Base-by-base conservation (phyloP, 2,113 vertebrate species). In the Cyprinodon variegatus region DNA sequence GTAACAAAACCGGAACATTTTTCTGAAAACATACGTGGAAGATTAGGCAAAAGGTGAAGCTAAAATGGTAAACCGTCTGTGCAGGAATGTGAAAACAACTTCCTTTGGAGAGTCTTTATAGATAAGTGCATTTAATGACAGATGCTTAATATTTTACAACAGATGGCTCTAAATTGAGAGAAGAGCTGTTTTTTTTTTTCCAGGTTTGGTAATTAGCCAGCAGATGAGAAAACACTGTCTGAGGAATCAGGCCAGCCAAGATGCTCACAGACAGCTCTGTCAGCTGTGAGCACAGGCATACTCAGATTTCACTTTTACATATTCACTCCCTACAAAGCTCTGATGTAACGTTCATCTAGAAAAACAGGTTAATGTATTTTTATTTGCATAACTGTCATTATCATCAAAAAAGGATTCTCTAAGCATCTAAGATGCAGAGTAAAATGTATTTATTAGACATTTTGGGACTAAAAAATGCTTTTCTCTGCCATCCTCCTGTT, bases 81-180 rank as follows among this genome's bases (percentile, higher is more conserved):
- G 70, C 67, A 53, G 57, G 45, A 50, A 72, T 72, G 57, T 59
- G 50, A 77, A 83, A 83, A 72, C 45, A 20, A 57, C 70, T 70
- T 65, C 50, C 65, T 82, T 88, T 90, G 83, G 80, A 89, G 91
- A 90, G 68, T 81, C 83, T 79, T 87, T 79, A 70, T 59, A 65
- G 82, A 87, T 77, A 75, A 84, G 78, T 85, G 78, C 45, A 50
- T 77, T 74, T 88, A 88, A 78, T 90, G 91, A 93, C 74, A 94
- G 83, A 94, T 92, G 89, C 88, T 43, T 67, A 91, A 76, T 87
- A 59, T 89, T 89, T 91, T 74, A 61, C 79, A 88, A 88, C 83
- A 83, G 87, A 84, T 91, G 90, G 83, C 88, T 92, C 89, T 91
- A 65, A 73, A 81, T 39, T 76, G 66, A 85, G 68, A 48, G 11